These are phyloP conservation scores for Ascaphus truei DNA, from an alignment of 2,113 vertebrate species.

Conservation along the genomic window DNA sequence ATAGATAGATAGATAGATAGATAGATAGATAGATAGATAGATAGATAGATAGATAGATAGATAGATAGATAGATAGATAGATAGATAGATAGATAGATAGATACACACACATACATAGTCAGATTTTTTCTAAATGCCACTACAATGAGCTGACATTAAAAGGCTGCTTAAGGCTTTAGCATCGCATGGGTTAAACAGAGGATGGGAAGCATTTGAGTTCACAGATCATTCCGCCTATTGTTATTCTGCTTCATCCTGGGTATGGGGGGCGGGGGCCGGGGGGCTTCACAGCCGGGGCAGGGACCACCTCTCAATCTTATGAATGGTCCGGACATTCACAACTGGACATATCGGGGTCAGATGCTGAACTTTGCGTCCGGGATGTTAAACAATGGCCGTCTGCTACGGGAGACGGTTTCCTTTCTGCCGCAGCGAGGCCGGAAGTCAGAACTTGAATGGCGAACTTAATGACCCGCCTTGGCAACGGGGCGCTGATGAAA, in stretches of 20 bases:
- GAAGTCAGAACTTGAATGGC: constrained; percentile 18
- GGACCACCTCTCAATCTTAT: not conserved
- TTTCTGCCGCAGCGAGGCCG: not conserved
- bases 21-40: too few species aligned
- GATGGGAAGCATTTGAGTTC: not conserved
- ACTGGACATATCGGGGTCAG: not conserved
- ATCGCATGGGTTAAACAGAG: not conserved
- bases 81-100: too few species aligned
- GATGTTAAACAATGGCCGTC: not conserved
- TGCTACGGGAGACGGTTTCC: not conserved
- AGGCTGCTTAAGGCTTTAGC: too few species aligned
- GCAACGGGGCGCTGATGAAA: too few species aligned
- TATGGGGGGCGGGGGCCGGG: not conserved
- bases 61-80: too few species aligned
- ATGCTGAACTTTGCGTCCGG: not conserved
- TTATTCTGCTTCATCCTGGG: constrained; percentile 1
- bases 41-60: too few species aligned
- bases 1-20: too few species aligned
- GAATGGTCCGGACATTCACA: constrained; percentile 1
- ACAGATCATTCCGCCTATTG: not conserved
- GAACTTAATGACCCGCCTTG: not conserved
- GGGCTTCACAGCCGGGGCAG: not conserved
- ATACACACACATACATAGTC: too few species aligned
- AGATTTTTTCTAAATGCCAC: too few species aligned
- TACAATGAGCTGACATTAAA: too few species aligned